Percentiles rank a stretch among this genome's conserved stretches.
Evolutionary conservation across 2,888 invertebrate species (phyloP).

Genomic region (Diarsia mendica): DNA sequence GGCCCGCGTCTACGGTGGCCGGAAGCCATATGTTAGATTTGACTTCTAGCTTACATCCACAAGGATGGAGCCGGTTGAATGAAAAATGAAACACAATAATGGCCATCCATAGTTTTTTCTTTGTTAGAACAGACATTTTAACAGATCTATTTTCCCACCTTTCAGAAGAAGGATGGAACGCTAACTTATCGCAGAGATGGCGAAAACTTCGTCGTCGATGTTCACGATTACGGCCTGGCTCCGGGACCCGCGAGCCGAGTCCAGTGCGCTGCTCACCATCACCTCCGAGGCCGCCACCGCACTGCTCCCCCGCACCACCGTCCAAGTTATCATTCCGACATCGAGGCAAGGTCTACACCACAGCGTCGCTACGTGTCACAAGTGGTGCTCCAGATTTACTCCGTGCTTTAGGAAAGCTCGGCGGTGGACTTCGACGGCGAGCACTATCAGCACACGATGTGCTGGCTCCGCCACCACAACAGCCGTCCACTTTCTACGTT

Average conservation of each 20-base stretch:
- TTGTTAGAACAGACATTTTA: background rate
- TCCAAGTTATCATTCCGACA: conserved; percentile 87
- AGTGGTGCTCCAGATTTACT: conserved; percentile 92
- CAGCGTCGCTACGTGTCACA: conserved; percentile 87
- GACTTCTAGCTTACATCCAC: conserved; percentile 7
- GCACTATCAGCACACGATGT: conserved; percentile 93
- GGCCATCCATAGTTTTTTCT: no score
- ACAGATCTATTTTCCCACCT: conserved; percentile 60
- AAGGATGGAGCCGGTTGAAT: background rate
- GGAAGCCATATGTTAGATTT: no score
- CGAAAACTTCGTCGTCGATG: conserved; percentile 93
- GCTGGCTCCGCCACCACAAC: conserved; percentile 89
- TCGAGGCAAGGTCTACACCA: conserved; percentile 88
- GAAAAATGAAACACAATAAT: background rate
- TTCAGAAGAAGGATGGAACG: conserved; percentile 94
- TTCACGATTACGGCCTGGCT: conserved; percentile 92
- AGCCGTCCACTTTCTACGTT: conserved; percentile 93
- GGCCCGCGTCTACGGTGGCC: no score
- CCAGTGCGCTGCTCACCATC: conserved; percentile 91
- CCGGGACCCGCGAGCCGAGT: conserved; percentile 89
- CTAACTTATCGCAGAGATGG: conserved; percentile 94
- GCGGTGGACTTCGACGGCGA: conserved; percentile 92
- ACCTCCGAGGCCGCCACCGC: conserved; percentile 86
- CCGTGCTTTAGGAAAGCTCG: conserved; percentile 92
- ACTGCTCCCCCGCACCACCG: conserved; percentile 87